Evolutionary conservation across 2,888 invertebrate genomes (phyloP).

Genomic region (Agapetus fuscipes): DNA sequence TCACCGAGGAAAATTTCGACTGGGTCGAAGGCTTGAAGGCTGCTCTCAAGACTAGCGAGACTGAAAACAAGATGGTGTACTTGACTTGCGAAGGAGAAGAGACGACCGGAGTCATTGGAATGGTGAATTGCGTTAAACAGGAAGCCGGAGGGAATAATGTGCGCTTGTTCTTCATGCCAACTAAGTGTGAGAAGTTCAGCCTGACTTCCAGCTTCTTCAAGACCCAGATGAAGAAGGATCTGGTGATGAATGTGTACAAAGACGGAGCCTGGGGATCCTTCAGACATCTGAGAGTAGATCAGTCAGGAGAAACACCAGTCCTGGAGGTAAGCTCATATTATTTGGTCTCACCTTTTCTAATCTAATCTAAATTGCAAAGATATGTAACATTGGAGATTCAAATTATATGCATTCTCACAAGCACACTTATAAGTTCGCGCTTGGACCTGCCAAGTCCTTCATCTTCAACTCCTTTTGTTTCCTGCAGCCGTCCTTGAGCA

Average conservation of each 20-base stretch:
- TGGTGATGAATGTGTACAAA: conserved; percentile 77
- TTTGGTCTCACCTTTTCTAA: no score
- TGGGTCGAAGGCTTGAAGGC: conserved; percentile 80
- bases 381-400: no score
- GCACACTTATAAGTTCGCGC: no score
- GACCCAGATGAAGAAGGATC: conserved; percentile 60
- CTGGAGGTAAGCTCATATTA: conserved; percentile 28
- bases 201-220: conserved; percentile 47
- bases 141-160: conserved; percentile 77
- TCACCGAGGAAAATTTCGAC: conserved; percentile 58
- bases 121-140: conserved; percentile 81
- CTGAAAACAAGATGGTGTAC: conserved; percentile 51
- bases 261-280: conserved; percentile 80
- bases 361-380: no score
- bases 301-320: conserved; percentile 28
- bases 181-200: conserved; percentile 49
- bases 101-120: conserved; percentile 71
- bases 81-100: conserved; percentile 61
- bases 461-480: no score
- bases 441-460: no score
- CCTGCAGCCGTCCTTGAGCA: no score
- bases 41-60: conserved; percentile 57
- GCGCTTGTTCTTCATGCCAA: conserved; percentile 61
- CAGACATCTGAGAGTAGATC: conserved; percentile 66
- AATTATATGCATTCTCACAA: no score